Evolutionary conservation across 2,888 invertebrate species (phyloP), one percentile per base, ranked within the genome.

Genomic region (Drosophila conformis): DNA sequence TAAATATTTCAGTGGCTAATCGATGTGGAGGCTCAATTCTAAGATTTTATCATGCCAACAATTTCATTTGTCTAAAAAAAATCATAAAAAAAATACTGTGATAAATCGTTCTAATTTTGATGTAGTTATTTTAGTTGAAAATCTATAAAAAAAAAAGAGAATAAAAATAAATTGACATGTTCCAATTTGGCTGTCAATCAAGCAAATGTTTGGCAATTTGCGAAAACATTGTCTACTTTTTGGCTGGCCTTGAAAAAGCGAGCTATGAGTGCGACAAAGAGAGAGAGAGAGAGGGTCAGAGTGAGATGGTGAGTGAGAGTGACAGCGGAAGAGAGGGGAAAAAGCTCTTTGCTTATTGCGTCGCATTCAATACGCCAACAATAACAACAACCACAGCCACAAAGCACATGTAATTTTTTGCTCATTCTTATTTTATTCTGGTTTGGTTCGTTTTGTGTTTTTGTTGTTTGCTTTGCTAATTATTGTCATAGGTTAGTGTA

Each of bases 401-500:
- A 60, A 51, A 69, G 51, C 67, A 60, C 52, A 73, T 57, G 54
- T 54, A 63, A 61, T 46, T 46, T 25, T 56, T 56, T 18, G 54
- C 54, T 27, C 56, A 29, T 38, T 18, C 74, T 76, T 77, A 74
- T 76, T 70, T 71, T 58, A 58, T 71, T 69, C 54, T 66, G 31
- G 54, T 53, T 60, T 59, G 53, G 57, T 59, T 68, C 51, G 35
- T 61, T 48, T 46, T 46, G 46, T 66, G 58, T 58, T 63, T 51
- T 46, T 76, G 46, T 72, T 77, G 72, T 68, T 64, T 76, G 68
- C 69, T 78, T 78, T 71, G 80, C 87, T 91, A 91, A 91, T 91
- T 91, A 90, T 91, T 91, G 91, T 83, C 88, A 81, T 91, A 91
- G 91, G 91, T 91, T 91, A 91, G 92, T 91, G 89, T 82, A 73